Evolutionary conservation across 1,140 invertebrate species (phyloP), one percentile per base, ranked within the genome.

Genomic region (Drosophila suzukii): DNA sequence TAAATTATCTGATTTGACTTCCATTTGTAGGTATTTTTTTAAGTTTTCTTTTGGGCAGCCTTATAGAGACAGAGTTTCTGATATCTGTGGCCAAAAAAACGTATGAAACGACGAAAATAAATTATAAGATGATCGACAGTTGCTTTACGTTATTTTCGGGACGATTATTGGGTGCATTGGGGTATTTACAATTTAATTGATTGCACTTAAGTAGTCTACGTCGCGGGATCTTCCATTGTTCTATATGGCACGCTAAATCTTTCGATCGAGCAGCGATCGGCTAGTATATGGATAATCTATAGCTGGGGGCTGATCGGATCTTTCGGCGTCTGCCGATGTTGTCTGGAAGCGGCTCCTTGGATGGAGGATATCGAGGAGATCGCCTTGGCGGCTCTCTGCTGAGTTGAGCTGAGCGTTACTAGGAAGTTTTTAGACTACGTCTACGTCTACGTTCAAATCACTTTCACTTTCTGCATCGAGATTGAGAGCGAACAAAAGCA

Each of bases 401-500:
- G 49, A 51, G 66, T 46, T 65, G 80, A 34, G 81, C 67, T 77
- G 75, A 62, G 58, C 82, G 78, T 76, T 88, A 88, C 79, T 78
- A 78, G 83, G 76, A 78, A 85, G 81, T 58, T 78, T 88, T 88
- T 88, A 83, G 83, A 89, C 83, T 86, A 86, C 82, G 82, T 84
- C 81, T 84, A 84, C 81, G 81, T 86, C 83, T 88, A 86, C 83
- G 83, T 83, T 89, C 83, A 86, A 86, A 63, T 86, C 84, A 89
- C 70, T 80, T 83, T 88, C 79, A 88, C 66, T 88, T 89, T 88
- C 83, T 89, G 86, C 76, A 83, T 89, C 71, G 81, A 86, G 84
- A 88, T 89, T 79, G 84, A 89, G 80, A 88, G 85, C 85, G 68
- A 89, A 89, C 81, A 90, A 89, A 89, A 89, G 81, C 84, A 78